Evolutionary conservation across 2,113 vertebrate species (phyloP), one percentile per base, ranked within the genome.

Genomic region (Artemisiospiza belli): DNA sequence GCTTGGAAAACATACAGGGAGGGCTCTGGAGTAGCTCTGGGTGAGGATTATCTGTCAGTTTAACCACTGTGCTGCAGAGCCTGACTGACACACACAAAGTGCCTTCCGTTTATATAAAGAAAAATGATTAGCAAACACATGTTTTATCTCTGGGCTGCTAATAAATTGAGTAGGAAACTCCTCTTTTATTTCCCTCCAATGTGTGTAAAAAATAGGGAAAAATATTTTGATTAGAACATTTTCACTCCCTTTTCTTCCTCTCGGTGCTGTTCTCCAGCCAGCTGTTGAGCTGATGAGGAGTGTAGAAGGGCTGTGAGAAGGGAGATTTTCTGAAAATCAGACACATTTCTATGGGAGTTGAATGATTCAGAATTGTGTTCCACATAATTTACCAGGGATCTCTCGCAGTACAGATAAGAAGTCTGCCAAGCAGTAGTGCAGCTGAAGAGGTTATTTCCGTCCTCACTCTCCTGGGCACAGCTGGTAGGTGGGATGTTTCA

Each of bases 401-500:
- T 92, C 93, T 77, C 46, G 22, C 87, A 80, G 22, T 72, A 86
- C 79, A 93, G 55, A 66, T 73, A 68, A 76, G 61, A 77, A 92
- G 61, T 37, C 86, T 96, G 83, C 83, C 92, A 86, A 73, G 84
- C 83, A 81, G 76, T 28, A 66, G 76, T 90, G 77, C 88, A 57
- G 85, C 74, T 88, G 79, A 81, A 95, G 90, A 95, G 85, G 90
- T 95, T 96, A 87, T 96, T 96, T 92, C 87, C 13, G 3, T 93
- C 73, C 70, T 89, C 67, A 33, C 47, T 95, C 88, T 87, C 73
- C 75, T 63, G 69, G 88, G 82, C 80, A 72, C 92, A 86, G 88
- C 94, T 93, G 94, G 81, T 64, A 76, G 92, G 84, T 89, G 75
- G 87, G 69, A 74, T 90, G 69, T 81, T 81, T 89, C 58, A 81